These are phyloP conservation scores for Threskiornis aethiopicus DNA, from an alignment of 2,797 vertebrate species.

Conservation along the genomic window DNA sequence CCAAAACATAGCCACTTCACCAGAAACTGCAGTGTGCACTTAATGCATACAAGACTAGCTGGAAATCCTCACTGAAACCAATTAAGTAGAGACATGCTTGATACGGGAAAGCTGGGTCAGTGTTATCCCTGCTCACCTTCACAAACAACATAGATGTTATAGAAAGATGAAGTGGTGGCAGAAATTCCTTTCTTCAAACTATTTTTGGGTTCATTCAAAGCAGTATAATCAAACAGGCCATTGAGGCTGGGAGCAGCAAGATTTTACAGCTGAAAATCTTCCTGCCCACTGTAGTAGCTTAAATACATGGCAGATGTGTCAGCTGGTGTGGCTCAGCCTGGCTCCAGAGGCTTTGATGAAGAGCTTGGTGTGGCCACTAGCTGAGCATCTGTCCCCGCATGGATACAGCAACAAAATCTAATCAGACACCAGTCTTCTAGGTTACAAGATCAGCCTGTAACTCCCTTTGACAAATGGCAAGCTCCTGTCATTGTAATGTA, in stretches of 20 bases:
- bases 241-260: not conserved
- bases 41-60: not conserved
- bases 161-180: not conserved
- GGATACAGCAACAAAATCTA: not conserved
- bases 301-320: not conserved
- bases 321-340: not conserved
- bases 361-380: not conserved
- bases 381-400: not conserved
- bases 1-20: not conserved
- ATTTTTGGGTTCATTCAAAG: not conserved
- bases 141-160: not conserved
- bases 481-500: not conserved
- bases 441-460: not conserved
- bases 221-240: not conserved
- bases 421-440: not conserved
- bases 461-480: not conserved
- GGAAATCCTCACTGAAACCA: constrained; percentile 10
- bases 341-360: not conserved
- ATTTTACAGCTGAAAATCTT: not conserved
- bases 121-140: not conserved
- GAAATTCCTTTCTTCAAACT: not conserved
- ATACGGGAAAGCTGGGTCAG: rapidly evolving
- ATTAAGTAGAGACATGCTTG: not conserved
- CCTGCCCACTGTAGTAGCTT: not conserved
- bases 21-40: not conserved